Evolutionary conservation across 1,140 invertebrate genomes (phyloP).

Genomic region (Paraescarpia echinospica): DNA sequence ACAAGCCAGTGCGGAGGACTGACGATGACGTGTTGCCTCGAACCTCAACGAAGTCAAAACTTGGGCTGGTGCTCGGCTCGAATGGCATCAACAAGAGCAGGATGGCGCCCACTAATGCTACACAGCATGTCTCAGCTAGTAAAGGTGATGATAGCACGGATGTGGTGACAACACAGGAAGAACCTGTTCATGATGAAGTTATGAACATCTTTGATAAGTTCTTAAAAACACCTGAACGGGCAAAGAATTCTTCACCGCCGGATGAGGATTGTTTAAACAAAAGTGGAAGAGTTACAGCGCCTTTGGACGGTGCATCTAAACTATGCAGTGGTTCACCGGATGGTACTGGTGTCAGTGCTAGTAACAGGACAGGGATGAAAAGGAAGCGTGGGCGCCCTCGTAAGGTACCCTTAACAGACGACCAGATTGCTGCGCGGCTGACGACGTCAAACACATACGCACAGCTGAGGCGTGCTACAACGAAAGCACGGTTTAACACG

Average conservation of each 20-base stretch:
- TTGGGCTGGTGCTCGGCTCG: neutral
- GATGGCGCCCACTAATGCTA: neutral
- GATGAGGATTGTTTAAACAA: neutral
- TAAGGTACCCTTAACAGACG: conserved; percentile 44
- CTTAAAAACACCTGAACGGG: neutral
- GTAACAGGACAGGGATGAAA: conserved; percentile 7
- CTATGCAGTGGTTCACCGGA: neutral
- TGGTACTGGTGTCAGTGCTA: neutral
- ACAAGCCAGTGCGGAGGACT: neutral
- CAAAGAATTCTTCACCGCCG: too few species aligned
- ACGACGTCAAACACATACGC: neutral
- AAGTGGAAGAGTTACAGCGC: neutral
- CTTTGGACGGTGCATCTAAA: neutral
- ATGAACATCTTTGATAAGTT: neutral
- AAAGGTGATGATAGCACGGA: neutral
- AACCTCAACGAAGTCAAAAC: neutral
- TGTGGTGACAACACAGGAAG: neutral
- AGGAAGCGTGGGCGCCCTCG: conserved; percentile 28
- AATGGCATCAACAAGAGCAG: neutral
- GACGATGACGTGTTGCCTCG: neutral
- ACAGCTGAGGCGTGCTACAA: neutral
- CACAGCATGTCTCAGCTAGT: neutral
- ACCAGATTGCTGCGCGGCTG: neutral
- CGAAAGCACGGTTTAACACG: neutral
- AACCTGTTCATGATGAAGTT: neutral